Evolutionary conservation across 2,888 invertebrate species (phyloP).

Genomic region (Leptinotarsa rubiginosa): DNA sequence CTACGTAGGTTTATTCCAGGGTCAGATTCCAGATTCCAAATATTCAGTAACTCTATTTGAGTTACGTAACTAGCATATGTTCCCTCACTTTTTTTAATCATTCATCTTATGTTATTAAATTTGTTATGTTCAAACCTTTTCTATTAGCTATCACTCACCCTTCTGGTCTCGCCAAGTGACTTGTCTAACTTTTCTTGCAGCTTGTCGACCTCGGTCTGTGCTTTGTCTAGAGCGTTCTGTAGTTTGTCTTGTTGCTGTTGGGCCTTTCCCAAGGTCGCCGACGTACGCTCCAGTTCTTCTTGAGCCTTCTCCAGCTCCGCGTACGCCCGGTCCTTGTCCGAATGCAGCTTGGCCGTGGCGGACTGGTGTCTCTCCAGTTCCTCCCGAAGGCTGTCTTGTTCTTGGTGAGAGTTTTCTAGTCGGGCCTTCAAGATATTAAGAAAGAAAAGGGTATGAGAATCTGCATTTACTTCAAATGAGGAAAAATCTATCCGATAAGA

Average conservation of each 20-base stretch:
- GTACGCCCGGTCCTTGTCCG: constrained; percentile 84
- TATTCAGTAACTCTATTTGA: no score
- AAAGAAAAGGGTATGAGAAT: no score
- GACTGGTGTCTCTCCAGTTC: constrained; percentile 91
- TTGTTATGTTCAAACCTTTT: no score
- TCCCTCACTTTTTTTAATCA: no score
- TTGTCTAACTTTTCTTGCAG: constrained; percentile 90
- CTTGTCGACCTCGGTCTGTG: constrained; percentile 91
- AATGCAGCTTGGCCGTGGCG: constrained; percentile 85
- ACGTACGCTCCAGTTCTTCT: constrained; percentile 84
- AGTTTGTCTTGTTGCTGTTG: constrained; percentile 93
- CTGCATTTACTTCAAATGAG: no score
- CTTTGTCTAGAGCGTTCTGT: constrained; percentile 88
- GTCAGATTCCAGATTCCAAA: no score
- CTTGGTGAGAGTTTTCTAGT: constrained; percentile 93
- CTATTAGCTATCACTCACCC: constrained; percentile 68
- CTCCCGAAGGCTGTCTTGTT: constrained; percentile 92
- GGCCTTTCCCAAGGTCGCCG: constrained; percentile 90
- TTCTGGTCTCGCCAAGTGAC: constrained; percentile 82
- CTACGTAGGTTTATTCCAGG: no score
- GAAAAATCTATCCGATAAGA: no score
- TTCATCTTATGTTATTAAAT: no score
- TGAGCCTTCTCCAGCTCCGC: constrained; percentile 83
- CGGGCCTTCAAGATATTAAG: constrained; percentile 71
- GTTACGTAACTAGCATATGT: no score